Percentiles rank a stretch among this genome's conserved stretches.
These are phyloP conservation scores for Catalaphyllia jardinei DNA, from an alignment of 64 coral and sea anemone genomes.

Conservation along the genomic window DNA sequence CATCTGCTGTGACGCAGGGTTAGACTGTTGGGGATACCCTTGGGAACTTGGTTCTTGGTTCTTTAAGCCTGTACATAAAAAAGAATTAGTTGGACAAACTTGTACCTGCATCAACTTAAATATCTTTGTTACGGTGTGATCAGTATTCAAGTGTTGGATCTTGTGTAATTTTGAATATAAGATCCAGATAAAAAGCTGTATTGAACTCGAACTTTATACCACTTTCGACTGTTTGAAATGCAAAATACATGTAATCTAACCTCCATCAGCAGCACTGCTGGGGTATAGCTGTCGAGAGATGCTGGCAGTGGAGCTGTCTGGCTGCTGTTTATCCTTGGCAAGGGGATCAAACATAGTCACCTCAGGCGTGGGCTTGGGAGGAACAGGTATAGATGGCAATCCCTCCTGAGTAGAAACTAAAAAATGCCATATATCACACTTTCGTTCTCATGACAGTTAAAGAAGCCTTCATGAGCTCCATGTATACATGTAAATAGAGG, in stretches of 20 bases:
- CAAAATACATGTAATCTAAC: constrained; percentile 21
- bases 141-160: too few relatives aligned
- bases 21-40: constrained; percentile 31
- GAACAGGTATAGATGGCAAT: not conserved
- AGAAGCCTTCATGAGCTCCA: not conserved
- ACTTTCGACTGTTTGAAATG: too few relatives aligned
- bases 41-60: constrained; percentile 15
- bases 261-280: constrained; percentile 53
- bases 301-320: constrained; percentile 47
- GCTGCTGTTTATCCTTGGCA: constrained; percentile 8
- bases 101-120: not conserved
- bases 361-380: constrained; percentile 29
- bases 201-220: too few relatives aligned
- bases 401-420: not conserved
- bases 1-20: not conserved
- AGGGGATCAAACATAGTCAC: constrained; percentile 77
- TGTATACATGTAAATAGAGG: too few relatives aligned
- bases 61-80: not conserved
- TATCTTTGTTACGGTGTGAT: too few relatives aligned
- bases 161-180: too few relatives aligned
- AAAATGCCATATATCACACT: not conserved
- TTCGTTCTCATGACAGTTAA: not conserved
- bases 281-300: constrained; percentile 27
- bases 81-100: not conserved
- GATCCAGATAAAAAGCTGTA: too few relatives aligned